Evolutionary conservation across 2,888 invertebrate genomes (phyloP).

Genomic region (Uropetala carovei): DNA sequence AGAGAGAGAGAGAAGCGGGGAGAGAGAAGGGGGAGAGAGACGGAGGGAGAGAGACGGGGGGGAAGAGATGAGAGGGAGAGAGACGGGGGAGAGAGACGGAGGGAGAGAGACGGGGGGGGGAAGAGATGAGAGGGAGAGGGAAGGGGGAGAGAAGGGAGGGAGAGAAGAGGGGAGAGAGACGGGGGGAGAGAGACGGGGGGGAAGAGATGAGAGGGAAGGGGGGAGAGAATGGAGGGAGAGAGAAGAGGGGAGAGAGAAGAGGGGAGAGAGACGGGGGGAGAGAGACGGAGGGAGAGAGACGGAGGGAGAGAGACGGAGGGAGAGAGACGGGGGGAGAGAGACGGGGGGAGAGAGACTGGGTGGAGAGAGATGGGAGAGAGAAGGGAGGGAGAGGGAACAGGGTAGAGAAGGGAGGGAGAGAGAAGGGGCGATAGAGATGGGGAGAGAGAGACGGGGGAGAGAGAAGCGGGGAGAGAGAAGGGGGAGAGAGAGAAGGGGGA

Average conservation of each 20-base stretch:
- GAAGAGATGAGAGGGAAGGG: no score
- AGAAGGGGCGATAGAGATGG: background rate
- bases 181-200: no score
- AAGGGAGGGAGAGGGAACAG: background rate
- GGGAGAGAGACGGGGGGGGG: no score
- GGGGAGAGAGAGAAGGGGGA: no score
- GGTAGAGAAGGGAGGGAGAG: background rate
- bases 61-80: background rate
- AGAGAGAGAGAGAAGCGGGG: background rate
- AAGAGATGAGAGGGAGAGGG: no score
- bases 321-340: background rate
- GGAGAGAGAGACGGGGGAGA: background rate
- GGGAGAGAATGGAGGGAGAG: background rate
- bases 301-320: background rate
- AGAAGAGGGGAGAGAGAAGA: background rate
- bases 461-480: no score
- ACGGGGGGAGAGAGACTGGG: background rate
- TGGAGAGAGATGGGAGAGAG: no score
- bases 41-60: background rate
- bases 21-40: background rate
- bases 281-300: background rate
- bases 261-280: background rate
- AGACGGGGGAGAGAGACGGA: no score
- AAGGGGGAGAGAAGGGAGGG: no score
- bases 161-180: no score